phyloP scores from a whole-genome alignment of 2,888 invertebrate species.

The Caenorhabditis sp. region DNA sequence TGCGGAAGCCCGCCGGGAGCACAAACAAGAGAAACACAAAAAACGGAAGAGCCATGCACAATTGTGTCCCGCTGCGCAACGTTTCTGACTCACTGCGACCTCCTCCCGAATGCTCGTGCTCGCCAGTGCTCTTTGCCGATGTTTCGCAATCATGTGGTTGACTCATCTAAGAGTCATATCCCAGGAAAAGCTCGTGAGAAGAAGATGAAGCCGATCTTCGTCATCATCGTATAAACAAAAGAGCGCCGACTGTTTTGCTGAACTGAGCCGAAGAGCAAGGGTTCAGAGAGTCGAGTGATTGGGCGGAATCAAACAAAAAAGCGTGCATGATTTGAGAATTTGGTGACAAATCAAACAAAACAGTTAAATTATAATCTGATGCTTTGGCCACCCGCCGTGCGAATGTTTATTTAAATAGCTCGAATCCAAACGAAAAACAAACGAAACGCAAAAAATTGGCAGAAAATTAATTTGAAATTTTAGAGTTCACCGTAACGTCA shows the following conservation, averaged over 20 bases:
- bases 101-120: too few species aligned
- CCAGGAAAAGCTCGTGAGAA: not conserved
- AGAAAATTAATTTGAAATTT: not conserved
- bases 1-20: slow-evolving; percentile 18
- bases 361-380: slow-evolving; percentile 22
- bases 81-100: slow-evolving; percentile 15
- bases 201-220: not conserved
- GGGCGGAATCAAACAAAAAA: slow-evolving; percentile 16
- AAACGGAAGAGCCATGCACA: slow-evolving; percentile 7
- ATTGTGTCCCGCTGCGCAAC: slow-evolving; percentile 7
- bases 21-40: slow-evolving; percentile 13
- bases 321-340: slow-evolving; percentile 13
- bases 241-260: not conserved
- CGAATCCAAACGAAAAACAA: slow-evolving; percentile 9
- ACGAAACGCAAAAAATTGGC: not conserved
- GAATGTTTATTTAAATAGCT: slow-evolving; percentile 34
- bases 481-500: slow-evolving; percentile 5
- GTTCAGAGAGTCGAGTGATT: slow-evolving; percentile 22
- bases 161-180: slow-evolving; percentile 1
- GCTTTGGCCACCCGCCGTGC: slow-evolving; percentile 7
- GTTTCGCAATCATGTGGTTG: slow-evolving; percentile 13
- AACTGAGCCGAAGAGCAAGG: too few species aligned
- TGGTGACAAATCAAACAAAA: slow-evolving; percentile 39
- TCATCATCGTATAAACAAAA: slow-evolving; percentile 1
- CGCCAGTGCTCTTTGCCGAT: slow-evolving; percentile 6